A percentile compares a stretch with the other conserved stretches of the same genome.
phyloP scores from a whole-genome alignment of 2,888 invertebrate species.

The Xanthia togata region DNA sequence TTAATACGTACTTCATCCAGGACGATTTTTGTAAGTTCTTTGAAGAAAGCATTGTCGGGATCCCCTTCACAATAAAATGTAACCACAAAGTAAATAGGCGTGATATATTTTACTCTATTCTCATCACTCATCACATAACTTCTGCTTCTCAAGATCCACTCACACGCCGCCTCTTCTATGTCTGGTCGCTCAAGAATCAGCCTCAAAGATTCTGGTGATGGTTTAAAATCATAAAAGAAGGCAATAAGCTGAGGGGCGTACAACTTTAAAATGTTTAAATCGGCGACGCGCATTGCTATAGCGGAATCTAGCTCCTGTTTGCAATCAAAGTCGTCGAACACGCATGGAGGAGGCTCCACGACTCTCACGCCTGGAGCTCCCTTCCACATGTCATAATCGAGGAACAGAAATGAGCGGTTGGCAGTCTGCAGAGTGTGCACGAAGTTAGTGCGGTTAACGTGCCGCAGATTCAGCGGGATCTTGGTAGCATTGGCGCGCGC shows the following conservation, averaged over 20 bases:
- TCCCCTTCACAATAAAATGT: not conserved
- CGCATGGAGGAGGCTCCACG: conserved; percentile 53
- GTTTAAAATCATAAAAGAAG: conserved; percentile 35
- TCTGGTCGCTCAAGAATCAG: conserved; percentile 32
- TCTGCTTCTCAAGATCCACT: not conserved
- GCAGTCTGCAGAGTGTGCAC: not conserved
- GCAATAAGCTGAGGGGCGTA: conserved; percentile 34
- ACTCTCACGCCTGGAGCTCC: not conserved
- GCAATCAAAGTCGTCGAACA: conserved; percentile 12
- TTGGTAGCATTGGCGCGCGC: not conserved
- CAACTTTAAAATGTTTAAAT: conserved; percentile 8
- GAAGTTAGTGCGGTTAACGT: conserved; percentile 6
- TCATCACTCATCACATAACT: rapidly evolving
- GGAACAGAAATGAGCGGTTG: conserved; percentile 53
- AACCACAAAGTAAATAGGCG: rapidly evolving
- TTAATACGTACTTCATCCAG: not conserved
- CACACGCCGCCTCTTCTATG: conserved; percentile 48
- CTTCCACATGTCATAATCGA: conserved; percentile 62
- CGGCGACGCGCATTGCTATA: conserved; percentile 53
- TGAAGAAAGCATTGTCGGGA: not conserved
- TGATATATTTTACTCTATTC: not conserved
- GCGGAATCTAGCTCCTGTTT: conserved; percentile 34
- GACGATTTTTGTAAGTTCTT: not conserved
- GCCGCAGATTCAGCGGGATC: not conserved
- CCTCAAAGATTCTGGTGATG: conserved; percentile 25